Percentiles rank a stretch among this genome's conserved stretches.
phyloP scores from a whole-genome alignment of 2,113 vertebrate species.

The Phyllostomus hastatus region DNA sequence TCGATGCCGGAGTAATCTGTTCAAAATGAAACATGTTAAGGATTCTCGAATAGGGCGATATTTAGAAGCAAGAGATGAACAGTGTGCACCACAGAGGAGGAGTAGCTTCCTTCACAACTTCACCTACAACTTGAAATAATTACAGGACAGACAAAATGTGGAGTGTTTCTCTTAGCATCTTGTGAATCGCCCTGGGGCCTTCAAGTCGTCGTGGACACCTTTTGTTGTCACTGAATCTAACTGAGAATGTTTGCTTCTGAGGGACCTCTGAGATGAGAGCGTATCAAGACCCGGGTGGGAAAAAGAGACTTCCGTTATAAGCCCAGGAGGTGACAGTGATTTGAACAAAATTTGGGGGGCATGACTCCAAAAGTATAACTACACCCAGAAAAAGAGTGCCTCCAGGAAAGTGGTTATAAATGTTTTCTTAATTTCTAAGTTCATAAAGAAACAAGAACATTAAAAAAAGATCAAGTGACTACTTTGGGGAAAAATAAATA shows the following conservation, averaged over 20 bases:
- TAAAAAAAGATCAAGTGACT: neutral
- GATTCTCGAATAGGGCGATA: neutral
- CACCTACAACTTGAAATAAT: neutral
- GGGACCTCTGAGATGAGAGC: neutral
- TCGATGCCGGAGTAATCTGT: neutral
- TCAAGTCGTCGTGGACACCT: neutral
- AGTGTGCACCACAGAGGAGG: neutral
- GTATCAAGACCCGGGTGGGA: fast-evolving
- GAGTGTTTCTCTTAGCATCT: neutral
- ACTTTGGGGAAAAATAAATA: neutral
- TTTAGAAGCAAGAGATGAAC: neutral
- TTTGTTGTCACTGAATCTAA: neutral
- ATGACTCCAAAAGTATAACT: neutral
- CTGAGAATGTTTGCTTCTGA: neutral
- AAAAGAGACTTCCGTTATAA: neutral
- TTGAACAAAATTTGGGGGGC: neutral
- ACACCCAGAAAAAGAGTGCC: neutral
- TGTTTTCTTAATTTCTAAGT: neutral
- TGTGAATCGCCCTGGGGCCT: neutral
- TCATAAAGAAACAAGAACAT: neutral
- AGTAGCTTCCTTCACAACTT: neutral
- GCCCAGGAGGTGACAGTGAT: neutral
- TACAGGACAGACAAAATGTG: neutral
- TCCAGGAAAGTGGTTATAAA: neutral
- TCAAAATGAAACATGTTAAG: neutral